Evolutionary conservation across 2,113 vertebrate genomes (phyloP).

Genomic region (Chaetura pelagica): DNA sequence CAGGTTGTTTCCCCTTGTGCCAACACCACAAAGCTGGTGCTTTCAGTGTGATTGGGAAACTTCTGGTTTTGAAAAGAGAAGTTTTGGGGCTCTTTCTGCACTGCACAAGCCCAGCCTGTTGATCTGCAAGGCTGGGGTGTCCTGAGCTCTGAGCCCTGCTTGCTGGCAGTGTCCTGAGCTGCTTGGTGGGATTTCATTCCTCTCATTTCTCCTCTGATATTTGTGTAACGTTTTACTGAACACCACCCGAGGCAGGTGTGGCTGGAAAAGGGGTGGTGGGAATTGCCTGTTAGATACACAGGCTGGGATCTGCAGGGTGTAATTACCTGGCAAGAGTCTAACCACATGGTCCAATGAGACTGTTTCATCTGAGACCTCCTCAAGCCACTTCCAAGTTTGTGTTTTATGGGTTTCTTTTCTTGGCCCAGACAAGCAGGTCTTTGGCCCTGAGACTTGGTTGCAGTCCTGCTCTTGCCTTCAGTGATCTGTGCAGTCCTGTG

Average conservation of each 20-base stretch:
- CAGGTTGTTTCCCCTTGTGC: background rate
- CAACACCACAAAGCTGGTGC: background rate
- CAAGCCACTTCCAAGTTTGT: background rate
- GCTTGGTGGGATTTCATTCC: background rate
- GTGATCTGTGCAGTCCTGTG: background rate
- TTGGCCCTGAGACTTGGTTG: background rate
- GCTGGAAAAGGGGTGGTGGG: conserved; percentile 1
- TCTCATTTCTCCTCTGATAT: background rate
- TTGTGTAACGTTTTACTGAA: background rate
- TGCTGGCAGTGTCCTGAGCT: background rate
- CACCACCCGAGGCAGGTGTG: background rate
- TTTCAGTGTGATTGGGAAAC: background rate
- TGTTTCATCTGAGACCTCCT: background rate
- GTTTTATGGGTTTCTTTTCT: background rate
- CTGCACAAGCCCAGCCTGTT: background rate
- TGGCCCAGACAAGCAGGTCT: accelerated
- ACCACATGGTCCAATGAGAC: accelerated
- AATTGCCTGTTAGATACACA: background rate
- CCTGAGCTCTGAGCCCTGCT: background rate
- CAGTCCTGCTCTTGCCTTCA: background rate
- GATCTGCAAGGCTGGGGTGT: background rate
- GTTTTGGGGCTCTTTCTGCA: background rate
- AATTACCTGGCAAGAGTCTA: background rate
- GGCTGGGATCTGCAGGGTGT: background rate
- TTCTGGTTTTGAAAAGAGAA: background rate